Evolutionary conservation across 1,140 invertebrate species (phyloP), one percentile per base, ranked within the genome.

Genomic region (Scaptomyza graminum): DNA sequence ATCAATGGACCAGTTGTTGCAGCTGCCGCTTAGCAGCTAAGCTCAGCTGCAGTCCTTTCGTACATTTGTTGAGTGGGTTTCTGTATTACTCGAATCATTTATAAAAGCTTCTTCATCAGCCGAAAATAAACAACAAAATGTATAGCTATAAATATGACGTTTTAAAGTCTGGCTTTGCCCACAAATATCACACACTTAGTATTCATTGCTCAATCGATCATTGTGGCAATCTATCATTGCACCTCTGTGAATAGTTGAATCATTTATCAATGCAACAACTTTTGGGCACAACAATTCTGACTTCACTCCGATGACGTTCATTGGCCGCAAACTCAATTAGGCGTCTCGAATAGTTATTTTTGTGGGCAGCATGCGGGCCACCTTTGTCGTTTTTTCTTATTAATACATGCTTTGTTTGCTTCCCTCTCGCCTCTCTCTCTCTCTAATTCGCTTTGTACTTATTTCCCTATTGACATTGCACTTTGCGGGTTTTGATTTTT

Each of bases 241-340:
- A 12, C n/a, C 31, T 34, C 3, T 28, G 28, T n/a, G 28, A 0
- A 7, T 6, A 34, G 6, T 39, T 18, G 18, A 59, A 28, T 56
- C 11, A 56, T 47, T 56, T 39, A 37, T 52, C 49, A 60, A 54
- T 60, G 28, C 28, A 6, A 63, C 55, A 72, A 51, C 56, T 52
- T 65, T 70, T 71, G 69, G 69, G 49, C 69, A 51, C 16, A 57
- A 52, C 39, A 8, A 57, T 25, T 56, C 5, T 16, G 13, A 16
- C 9, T 7, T 11, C 50, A 16, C 18, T 54, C 18, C 34, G 22
- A 9, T 41, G 59, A 54, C 66, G 66, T 56, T 64, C 60, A 50
- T 56, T 64, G 51, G 34, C 44, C 51, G 59, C 39, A 54, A 71
- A 72, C 63, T 67, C 37, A 72, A 72, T 72, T 72, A 67, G 69